phyloP scores from a whole-genome alignment of 1,140 invertebrate genomes.

The Ruditapes philippinarum region DNA sequence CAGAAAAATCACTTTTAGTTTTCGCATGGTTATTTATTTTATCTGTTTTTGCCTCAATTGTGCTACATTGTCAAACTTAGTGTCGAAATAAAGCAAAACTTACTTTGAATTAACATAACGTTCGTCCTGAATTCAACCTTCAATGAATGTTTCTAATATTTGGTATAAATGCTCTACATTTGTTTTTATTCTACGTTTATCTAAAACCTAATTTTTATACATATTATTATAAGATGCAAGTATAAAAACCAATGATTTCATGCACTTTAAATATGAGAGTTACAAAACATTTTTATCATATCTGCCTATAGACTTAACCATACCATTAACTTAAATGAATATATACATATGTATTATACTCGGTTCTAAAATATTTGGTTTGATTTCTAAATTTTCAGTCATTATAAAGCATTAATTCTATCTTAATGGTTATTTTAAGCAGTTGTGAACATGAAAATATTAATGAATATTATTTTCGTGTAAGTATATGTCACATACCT shows the following conservation, averaged over 20 bases:
- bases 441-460: background rate
- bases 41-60: too few species aligned
- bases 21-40: too few species aligned
- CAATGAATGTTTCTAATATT: slow-evolving; percentile 35
- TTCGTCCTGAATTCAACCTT: slow-evolving; percentile 18
- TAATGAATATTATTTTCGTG: background rate
- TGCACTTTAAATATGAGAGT: background rate
- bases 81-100: slow-evolving; percentile 20
- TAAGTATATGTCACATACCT: background rate
- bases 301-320: too few species aligned
- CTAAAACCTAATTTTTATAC: slow-evolving; percentile 22
- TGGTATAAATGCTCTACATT: background rate
- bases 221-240: slow-evolving; percentile 19
- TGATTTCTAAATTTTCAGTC: background rate
- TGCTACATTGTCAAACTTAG: slow-evolving; percentile 64
- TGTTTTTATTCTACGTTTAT: background rate
- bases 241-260: slow-evolving; percentile 33
- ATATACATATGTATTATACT: background rate
- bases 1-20: too few species aligned
- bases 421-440: background rate
- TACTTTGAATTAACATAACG: slow-evolving; percentile 10
- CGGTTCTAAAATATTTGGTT: background rate
- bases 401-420: background rate
- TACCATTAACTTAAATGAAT: background rate
- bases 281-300: too few species aligned